Base-by-base conservation (phyloP, 2,113 vertebrate species). In the Cariama cristata region DNA sequence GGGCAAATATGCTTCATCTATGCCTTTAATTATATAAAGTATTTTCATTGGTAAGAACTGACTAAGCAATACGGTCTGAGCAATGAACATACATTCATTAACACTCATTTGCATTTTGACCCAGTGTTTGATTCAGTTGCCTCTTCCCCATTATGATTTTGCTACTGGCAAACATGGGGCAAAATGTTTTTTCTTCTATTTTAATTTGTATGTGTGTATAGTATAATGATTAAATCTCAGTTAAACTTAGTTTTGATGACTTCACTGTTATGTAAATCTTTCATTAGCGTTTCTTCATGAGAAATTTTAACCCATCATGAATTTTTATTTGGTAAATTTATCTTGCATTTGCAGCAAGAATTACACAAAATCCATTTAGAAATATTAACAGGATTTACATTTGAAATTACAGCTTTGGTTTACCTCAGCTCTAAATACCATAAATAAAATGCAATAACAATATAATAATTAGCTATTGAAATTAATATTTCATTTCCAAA, bases 1-100 rank as follows among this genome's bases (percentile, higher is more conserved):
- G 27, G 13, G 11, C 35, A 72, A 59, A 68, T 0, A 0, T 32
- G 40, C 11, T 4, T 50, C 15, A 26, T 27, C 11, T 49, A 9
- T 42, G 28, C 8, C 26, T 80, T 68, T 32, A 44, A 17, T 56
- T 27, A 10, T 1, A 67, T 8, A 3, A 59, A 27, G 1, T 11
- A 1, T 56, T 49, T 86, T 40, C 2, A 45, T 55, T 63, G 4
- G 8, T 63, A 67, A 59, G 26, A 74, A 20, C 9, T 40, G 47
- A 2, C 12, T 79, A 71, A 66, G 4, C 32, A 74, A 35, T 12
- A 6, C 12, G 28, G 3, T 24, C 21, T 63, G 44, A 79, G 15
- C 8, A 79, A 18, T 27, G 5, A 86, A 23, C 2, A 75, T 14
- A n/a, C 2, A 42, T 17, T 44, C 9, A 7, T 50, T 67, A 79